Conservation (phyloP, 2,888 invertebrate species). For the Iphiclides podalirius region DNA sequence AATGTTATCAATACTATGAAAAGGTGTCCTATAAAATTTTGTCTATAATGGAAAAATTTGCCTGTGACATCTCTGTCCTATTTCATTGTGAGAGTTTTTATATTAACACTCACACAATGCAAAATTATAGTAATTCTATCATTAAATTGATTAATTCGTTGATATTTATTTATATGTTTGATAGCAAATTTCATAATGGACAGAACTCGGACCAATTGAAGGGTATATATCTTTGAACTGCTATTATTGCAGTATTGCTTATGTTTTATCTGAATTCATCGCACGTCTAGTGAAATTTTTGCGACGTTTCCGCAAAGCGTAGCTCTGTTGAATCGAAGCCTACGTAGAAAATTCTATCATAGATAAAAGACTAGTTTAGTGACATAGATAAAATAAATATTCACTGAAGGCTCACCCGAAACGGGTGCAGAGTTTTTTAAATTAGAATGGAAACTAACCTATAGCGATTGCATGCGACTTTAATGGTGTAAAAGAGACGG, state of each 20-base stretch:
- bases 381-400: conserved; percentile 14
- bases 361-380: conserved; percentile 14
- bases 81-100: not conserved
- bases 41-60: not conserved
- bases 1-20: too few relatives aligned
- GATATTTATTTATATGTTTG: not conserved
- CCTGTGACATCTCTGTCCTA: not conserved
- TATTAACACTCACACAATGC: too few relatives aligned
- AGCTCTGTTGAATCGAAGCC: conserved; percentile 2
- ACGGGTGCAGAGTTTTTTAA: not conserved
- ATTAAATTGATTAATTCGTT: not conserved
- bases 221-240: not conserved
- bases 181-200: not conserved
- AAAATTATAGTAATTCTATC: not conserved
- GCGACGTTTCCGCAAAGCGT: not conserved
- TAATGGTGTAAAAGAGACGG: too few relatives aligned
- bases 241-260: not conserved
- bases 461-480: conserved; percentile 3
- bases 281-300: conserved; percentile 19
- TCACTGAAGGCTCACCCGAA: conserved; percentile 8
- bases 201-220: conserved; percentile 12
- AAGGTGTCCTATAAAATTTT: not conserved
- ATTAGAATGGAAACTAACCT: not conserved
- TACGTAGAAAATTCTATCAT: conserved; percentile 22
- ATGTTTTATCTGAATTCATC: conserved; percentile 5